Percentiles rank a stretch among this genome's conserved stretches.
Conservation (phyloP, 2,888 invertebrate species). For the Junonia oenone region DNA sequence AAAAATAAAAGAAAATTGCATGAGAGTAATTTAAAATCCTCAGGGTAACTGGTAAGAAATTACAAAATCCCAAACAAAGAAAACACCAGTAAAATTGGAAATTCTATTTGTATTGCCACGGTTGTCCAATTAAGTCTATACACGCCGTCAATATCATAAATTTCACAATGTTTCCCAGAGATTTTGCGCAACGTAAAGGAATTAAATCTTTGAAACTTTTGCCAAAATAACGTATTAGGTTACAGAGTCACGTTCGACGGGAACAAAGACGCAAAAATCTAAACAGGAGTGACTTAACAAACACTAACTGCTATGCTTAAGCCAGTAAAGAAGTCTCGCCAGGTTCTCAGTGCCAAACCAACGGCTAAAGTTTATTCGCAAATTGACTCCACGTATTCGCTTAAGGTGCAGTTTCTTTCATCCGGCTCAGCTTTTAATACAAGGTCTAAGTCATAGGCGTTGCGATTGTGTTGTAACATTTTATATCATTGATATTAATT, state of each 20-base stretch:
- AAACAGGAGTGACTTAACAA: constrained; percentile 37
- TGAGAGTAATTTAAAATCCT: not conserved
- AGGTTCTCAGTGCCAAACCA: constrained; percentile 46
- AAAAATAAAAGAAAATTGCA: not conserved
- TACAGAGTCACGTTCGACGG: constrained; percentile 26
- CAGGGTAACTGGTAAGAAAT: not conserved
- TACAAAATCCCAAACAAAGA: not conserved
- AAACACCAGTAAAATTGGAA: not conserved
- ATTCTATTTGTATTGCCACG: not conserved
- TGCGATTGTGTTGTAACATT: constrained; percentile 16
- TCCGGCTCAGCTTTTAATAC: constrained; percentile 48
- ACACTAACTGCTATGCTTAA: constrained; percentile 47
- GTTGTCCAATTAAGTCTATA: constrained; percentile 12
- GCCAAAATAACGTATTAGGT: constrained; percentile 27
- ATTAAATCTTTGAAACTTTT: constrained; percentile 15
- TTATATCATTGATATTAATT: not conserved
- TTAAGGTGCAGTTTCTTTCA: constrained; percentile 76
- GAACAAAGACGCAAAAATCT: constrained; percentile 29
- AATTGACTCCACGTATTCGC: constrained; percentile 78
- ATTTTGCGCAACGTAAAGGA: constrained; percentile 8
- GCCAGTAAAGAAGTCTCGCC: constrained; percentile 45
- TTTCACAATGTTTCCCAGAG: constrained; percentile 2
- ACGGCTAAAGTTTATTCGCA: constrained; percentile 73
- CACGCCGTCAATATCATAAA: constrained; percentile 14
- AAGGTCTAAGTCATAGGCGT: constrained; percentile 13